Percentiles rank a stretch among this genome's conserved stretches.
These are phyloP conservation scores for Eurystomus gularis DNA, from an alignment of 2,113 vertebrate genomes.

Conservation along the genomic window DNA sequence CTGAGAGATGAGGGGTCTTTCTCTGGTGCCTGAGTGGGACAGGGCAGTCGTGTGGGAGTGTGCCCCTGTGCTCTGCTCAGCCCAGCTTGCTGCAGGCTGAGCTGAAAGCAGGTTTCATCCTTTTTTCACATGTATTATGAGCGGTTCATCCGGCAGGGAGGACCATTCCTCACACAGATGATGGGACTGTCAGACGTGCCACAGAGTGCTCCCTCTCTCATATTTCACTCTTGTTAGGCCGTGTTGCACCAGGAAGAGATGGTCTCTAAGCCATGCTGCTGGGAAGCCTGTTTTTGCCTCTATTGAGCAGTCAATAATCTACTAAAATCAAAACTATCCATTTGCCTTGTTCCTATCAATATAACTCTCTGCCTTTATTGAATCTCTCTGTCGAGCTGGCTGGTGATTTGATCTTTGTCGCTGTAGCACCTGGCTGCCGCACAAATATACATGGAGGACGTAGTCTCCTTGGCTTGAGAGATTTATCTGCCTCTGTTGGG, in stretches of 20 bases:
- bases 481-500: conserved; percentile 42
- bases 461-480: conserved; percentile 44
- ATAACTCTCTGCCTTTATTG: conserved; percentile 16
- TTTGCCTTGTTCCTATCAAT: conserved; percentile 46
- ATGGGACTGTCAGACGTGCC: not conserved
- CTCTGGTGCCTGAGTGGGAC: rapidly evolving
- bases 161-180: not conserved
- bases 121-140: not conserved
- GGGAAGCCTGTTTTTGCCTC: not conserved
- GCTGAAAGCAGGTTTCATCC: not conserved
- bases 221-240: not conserved
- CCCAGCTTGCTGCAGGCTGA: not conserved
- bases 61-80: not conserved
- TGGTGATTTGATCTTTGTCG: conserved; percentile 18
- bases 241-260: not conserved
- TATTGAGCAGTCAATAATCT: conserved; percentile 51
- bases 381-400: not conserved
- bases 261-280: not conserved
- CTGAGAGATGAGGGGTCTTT: not conserved
- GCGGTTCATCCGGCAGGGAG: not conserved
- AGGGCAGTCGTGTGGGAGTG: not conserved
- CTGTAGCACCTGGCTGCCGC: not conserved
- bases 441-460: conserved; percentile 13
- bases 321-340: conserved; percentile 39
- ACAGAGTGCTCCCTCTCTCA: not conserved